These are phyloP conservation scores for Zaprionus obscuricornis DNA, from an alignment of 2,888 invertebrate genomes.

Conservation along the genomic window DNA sequence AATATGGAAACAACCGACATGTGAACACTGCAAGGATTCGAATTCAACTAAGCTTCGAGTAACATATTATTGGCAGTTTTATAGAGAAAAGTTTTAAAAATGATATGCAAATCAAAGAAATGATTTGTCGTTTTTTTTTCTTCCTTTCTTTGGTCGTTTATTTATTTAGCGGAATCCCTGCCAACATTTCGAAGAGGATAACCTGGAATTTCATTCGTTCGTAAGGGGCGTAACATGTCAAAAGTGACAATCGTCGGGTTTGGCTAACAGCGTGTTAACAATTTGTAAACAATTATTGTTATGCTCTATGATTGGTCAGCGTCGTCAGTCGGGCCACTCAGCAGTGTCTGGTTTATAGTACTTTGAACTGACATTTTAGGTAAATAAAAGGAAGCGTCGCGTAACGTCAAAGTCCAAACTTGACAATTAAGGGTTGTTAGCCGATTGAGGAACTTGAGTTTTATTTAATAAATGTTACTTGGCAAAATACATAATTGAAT, in stretches of 20 bases:
- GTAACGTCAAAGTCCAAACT: constrained; percentile 11
- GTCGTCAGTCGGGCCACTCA: constrained; percentile 37
- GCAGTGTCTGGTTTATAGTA: constrained; percentile 38
- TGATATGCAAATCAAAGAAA: constrained; percentile 80
- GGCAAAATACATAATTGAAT: not conserved
- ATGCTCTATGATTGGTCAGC: constrained; percentile 72
- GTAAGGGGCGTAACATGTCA: constrained; percentile 65
- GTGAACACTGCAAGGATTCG: constrained; percentile 10
- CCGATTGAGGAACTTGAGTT: too few relatives aligned
- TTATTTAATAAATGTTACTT: too few relatives aligned
- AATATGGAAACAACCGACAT: constrained; percentile 46
- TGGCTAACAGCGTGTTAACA: constrained; percentile 66
- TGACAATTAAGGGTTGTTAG: constrained; percentile 48
- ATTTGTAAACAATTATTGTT: constrained; percentile 80
- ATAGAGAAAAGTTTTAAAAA: constrained; percentile 64
- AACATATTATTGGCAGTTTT: constrained; percentile 47
- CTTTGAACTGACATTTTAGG: constrained; percentile 62
- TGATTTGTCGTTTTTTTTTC: constrained; percentile 71
- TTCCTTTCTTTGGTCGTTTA: too few relatives aligned
- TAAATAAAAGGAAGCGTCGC: constrained; percentile 57
- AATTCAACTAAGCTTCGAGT: constrained; percentile 26
- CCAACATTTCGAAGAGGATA: constrained; percentile 17
- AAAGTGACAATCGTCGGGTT: constrained; percentile 71
- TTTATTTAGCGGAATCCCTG: constrained; percentile 55
- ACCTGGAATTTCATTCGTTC: constrained; percentile 22